A percentile compares a stretch with the other conserved stretches of the same genome.
Conservation (phyloP, 1,140 invertebrate species). For the Brachionus plicatilis region DNA sequence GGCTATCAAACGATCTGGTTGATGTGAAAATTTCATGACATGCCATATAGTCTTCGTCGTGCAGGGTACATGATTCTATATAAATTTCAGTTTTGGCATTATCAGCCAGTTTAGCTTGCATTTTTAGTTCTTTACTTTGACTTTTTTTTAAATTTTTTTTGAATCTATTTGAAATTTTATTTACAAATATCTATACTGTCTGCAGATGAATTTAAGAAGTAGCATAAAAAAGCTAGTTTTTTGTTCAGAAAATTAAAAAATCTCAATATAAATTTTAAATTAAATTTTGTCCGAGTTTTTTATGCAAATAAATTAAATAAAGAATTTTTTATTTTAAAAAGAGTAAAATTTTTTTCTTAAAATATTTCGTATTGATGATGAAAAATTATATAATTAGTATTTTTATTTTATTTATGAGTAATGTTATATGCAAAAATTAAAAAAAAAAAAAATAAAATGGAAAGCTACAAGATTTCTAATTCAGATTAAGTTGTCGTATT, state of each 20-base stretch:
- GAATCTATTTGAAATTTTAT: not conserved
- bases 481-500: no score
- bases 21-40: constrained; percentile 20
- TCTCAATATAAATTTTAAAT: no score
- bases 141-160: not conserved
- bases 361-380: no score
- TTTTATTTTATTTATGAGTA: no score
- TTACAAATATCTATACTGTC: not conserved
- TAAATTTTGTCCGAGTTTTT: no score
- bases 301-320: no score
- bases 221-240: not conserved
- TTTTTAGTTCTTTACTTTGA: not conserved
- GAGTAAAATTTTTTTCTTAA: no score
- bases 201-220: not conserved
- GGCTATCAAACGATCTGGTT: not conserved
- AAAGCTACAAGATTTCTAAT: no score
- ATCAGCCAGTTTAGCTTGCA: not conserved
- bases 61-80: constrained; percentile 23
- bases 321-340: no score
- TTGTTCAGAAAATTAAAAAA: not conserved
- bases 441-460: no score
- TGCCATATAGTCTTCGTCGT: not conserved
- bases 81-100: not conserved
- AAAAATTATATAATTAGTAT: no score
- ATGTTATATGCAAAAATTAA: no score